Percentiles rank a stretch among this genome's conserved stretches.
These are phyloP conservation scores for Drosophila sucinea DNA, from an alignment of 1,140 invertebrate species.

Conservation along the genomic window DNA sequence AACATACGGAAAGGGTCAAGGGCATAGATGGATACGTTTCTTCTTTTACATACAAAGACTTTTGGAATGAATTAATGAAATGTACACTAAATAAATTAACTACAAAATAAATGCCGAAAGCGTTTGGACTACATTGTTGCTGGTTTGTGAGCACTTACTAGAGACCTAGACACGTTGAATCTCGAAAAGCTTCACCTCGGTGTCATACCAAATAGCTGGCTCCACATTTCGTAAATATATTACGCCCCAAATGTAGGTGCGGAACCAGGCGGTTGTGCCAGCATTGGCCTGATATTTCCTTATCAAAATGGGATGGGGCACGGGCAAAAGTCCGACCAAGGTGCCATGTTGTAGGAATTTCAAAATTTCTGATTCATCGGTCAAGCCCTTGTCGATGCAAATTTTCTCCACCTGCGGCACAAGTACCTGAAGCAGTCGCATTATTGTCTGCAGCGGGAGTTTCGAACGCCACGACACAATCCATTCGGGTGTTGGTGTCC, in stretches of 20 bases:
- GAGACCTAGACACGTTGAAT: slow-evolving; percentile 92
- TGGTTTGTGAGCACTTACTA: slow-evolving; percentile 79
- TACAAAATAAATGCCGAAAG: slow-evolving; percentile 86
- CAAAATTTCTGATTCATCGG: slow-evolving; percentile 99
- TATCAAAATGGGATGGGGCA: slow-evolving; percentile 99
- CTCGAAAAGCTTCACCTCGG: slow-evolving; percentile 99
- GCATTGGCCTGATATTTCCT: slow-evolving; percentile 99
- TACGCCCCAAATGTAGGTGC: slow-evolving; percentile 99
- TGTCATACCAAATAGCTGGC: slow-evolving; percentile 99
- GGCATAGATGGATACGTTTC: background rate
- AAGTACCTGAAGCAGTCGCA: slow-evolving; percentile 98
- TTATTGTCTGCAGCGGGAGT: slow-evolving; percentile 98
- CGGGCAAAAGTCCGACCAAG: slow-evolving; percentile 97
- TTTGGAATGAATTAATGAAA: slow-evolving; percentile 55
- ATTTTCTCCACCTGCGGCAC: slow-evolving; percentile 99
- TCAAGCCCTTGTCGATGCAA: slow-evolving; percentile 99
- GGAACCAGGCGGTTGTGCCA: slow-evolving; percentile 99
- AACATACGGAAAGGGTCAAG: slow-evolving; percentile 12
- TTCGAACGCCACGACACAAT: slow-evolving; percentile 98
- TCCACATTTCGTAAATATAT: slow-evolving; percentile 99
- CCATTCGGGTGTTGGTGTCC: slow-evolving; percentile 96
- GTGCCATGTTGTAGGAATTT: slow-evolving; percentile 99
- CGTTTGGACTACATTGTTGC: slow-evolving; percentile 72
- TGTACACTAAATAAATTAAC: slow-evolving; percentile 68
- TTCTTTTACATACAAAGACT: slow-evolving; percentile 34